Conservation (phyloP, 1,140 invertebrate genomes). For the Laupala kohalensis region DNA sequence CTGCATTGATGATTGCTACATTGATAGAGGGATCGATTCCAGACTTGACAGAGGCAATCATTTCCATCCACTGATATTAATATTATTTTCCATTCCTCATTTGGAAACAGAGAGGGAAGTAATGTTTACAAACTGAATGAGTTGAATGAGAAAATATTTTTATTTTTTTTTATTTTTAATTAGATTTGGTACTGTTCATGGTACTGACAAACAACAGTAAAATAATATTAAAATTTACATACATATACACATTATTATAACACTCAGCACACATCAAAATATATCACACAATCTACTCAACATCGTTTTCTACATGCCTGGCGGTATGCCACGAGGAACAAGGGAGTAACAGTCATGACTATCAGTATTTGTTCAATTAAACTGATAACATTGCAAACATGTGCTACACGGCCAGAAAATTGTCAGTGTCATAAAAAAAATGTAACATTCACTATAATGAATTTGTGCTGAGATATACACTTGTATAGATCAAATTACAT, state of each 20-base stretch:
- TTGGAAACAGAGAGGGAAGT: no score
- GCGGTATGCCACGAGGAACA: background rate
- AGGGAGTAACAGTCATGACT: background rate
- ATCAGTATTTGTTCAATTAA: background rate
- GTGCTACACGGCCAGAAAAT: background rate
- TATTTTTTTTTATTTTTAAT: background rate
- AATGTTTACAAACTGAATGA: no score
- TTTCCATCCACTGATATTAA: no score
- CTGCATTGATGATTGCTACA: no score
- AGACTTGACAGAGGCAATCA: no score
- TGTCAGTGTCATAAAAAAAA: no score
- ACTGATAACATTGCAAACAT: background rate
- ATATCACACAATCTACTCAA: background rate
- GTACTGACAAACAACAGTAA: background rate
- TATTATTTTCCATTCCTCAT: no score
- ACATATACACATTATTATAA: background rate
- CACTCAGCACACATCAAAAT: background rate
- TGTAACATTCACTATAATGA: no score
- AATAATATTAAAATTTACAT: background rate
- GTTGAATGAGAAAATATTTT: background rate
- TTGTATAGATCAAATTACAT: no score
- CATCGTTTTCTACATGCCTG: background rate
- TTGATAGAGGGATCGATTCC: no score
- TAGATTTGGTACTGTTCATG: background rate
- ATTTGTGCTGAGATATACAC: no score